Evolutionary conservation across 2,113 vertebrate genomes (phyloP).

Genomic region (Ctenomys sociabilis): DNA sequence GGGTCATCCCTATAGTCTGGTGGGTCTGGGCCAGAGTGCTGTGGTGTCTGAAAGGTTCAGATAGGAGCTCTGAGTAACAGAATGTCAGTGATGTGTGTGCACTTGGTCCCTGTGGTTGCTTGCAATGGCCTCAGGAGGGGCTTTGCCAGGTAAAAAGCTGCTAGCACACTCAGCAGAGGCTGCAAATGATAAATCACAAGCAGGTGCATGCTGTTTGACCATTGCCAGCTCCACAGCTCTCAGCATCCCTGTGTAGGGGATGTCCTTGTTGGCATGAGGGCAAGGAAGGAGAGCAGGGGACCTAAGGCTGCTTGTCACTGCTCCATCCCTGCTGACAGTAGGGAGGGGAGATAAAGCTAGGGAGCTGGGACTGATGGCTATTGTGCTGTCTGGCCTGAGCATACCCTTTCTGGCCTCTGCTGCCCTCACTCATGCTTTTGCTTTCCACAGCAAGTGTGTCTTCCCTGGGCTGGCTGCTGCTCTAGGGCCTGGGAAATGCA

Average conservation of each 20-base stretch:
- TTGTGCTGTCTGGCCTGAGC: accelerated
- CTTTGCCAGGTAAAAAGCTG: not conserved
- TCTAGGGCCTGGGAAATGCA: not conserved
- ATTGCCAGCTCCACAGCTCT: not conserved
- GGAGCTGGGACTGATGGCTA: no score
- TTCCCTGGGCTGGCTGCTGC: not conserved
- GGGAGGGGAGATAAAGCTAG: not conserved
- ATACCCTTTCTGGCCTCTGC: not conserved
- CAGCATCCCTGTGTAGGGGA: not conserved
- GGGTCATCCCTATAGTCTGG: accelerated
- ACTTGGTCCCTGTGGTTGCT: no score
- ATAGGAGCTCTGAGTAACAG: not conserved
- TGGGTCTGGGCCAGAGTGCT: not conserved
- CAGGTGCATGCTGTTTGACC: not conserved
- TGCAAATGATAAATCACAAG: not conserved
- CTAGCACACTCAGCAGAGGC: not conserved
- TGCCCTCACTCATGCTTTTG: accelerated
- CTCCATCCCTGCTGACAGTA: not conserved
- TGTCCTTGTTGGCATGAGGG: not conserved
- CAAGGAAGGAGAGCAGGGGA: accelerated
- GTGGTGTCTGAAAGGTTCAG: no score
- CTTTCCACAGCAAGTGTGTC: accelerated
- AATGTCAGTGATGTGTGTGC: not conserved
- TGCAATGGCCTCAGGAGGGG: not conserved
- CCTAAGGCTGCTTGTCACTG: not conserved